phyloP scores from a whole-genome alignment of 2,113 vertebrate species.

The Promerops cafer region DNA sequence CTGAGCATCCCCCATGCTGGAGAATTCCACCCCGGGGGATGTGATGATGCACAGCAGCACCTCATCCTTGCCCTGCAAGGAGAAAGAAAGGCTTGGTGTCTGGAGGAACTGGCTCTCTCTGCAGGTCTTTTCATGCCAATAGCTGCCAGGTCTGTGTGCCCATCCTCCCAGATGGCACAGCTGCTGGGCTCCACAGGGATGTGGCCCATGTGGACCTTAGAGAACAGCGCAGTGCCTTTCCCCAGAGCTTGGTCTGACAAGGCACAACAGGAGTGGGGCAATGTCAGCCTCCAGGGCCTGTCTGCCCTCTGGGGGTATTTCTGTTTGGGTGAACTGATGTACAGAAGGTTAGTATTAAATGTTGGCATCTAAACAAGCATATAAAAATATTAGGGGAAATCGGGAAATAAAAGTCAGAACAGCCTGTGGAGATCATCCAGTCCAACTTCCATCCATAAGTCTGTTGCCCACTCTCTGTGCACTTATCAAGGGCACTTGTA shows the following conservation, averaged over 20 bases:
- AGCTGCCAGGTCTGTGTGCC: background rate
- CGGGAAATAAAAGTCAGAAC: background rate
- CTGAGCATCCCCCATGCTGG: background rate
- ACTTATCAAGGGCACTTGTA: background rate
- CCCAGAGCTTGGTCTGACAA: background rate
- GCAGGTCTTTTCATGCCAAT: background rate
- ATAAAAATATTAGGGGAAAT: background rate
- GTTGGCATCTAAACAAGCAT: background rate
- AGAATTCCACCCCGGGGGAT: accelerated
- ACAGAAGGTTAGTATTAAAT: background rate
- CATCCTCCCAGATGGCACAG: background rate
- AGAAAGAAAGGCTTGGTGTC: background rate
- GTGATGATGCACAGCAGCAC: background rate
- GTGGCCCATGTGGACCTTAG: background rate
- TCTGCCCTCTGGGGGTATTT: background rate
- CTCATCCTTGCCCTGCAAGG: background rate
- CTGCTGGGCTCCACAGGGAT: background rate
- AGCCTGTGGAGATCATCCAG: background rate
- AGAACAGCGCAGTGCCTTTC: background rate
- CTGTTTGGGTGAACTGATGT: background rate
- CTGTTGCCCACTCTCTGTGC: background rate
- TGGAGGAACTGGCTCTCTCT: background rate
- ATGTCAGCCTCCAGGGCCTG: background rate
- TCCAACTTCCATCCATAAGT: background rate
- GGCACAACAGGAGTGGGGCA: background rate